Percentiles rank a stretch among this genome's conserved stretches.
phyloP scores from a whole-genome alignment of 2,888 invertebrate genomes.

The Thelaira solivaga region DNA sequence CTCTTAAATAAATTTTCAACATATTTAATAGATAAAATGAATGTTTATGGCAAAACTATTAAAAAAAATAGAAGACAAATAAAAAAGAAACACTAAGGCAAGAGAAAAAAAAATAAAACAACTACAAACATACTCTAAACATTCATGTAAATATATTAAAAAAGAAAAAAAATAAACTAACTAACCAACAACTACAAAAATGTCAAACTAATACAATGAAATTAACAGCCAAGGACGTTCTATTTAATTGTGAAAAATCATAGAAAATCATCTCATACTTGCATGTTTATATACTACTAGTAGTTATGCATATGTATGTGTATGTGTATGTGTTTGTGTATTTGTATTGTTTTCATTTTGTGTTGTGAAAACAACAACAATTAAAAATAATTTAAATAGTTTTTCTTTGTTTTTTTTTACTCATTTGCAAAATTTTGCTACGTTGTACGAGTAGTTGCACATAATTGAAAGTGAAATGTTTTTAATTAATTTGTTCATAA shows the following conservation, averaged over 20 bases:
- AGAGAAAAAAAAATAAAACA: not conserved
- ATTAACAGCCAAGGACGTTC: conserved; percentile 42
- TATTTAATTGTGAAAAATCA: conserved; percentile 36
- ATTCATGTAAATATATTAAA: not conserved
- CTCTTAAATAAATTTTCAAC: too few relatives aligned
- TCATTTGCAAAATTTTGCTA: conserved; percentile 2
- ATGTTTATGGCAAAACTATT: too few relatives aligned
- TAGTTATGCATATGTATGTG: not conserved
- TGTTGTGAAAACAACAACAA: conserved; percentile 8
- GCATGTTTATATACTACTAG: too few relatives aligned
- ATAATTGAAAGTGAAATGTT: conserved; percentile 59
- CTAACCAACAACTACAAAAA: not conserved
- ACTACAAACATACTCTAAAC: not conserved
- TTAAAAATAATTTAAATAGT: not conserved
- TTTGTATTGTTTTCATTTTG: not conserved
- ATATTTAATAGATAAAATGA: too few relatives aligned
- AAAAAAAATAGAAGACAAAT: too few relatives aligned
- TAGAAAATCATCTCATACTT: conserved; percentile 14
- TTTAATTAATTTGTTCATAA: conserved; percentile 39
- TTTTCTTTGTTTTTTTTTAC: too few relatives aligned
- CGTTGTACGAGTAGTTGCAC: not conserved
- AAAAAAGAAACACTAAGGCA: too few relatives aligned
- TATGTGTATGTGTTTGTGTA: not conserved
- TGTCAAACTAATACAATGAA: not conserved
- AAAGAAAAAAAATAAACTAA: not conserved